Percentiles rank a stretch among this genome's conserved stretches.
Conservation (phyloP, 2,888 invertebrate species). For the Pterostichus madidus region DNA sequence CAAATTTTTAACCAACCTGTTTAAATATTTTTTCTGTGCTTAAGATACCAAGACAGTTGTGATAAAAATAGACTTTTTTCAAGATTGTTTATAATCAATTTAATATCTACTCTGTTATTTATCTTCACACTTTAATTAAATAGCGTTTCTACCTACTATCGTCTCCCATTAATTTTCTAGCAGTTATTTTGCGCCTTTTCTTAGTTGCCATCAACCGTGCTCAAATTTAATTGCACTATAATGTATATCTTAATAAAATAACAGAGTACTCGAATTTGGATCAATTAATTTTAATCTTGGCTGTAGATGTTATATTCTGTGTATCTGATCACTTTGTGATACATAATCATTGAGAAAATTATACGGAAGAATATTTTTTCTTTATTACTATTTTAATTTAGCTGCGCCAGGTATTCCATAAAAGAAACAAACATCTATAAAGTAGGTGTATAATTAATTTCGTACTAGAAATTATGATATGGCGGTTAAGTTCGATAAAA, state of each 20-base stretch:
- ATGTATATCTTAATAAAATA: conserved; percentile 40
- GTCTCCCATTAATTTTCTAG: not conserved
- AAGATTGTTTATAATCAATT: not conserved
- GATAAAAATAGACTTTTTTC: no score
- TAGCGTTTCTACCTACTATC: not conserved
- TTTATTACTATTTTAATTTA: no score
- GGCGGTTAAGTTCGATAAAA: no score
- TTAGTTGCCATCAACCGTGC: not conserved
- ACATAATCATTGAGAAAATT: no score
- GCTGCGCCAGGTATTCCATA: no score
- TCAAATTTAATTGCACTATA: conserved; percentile 25
- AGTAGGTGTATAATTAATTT: no score
- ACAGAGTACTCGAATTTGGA: conserved; percentile 3
- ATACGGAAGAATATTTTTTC: no score
- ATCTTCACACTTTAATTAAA: conserved; percentile 1
- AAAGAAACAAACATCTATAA: no score
- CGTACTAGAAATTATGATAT: no score
- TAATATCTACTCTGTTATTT: not conserved
- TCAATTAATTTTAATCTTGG: conserved; percentile 25
- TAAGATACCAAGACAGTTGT: no score
- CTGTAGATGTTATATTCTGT: not conserved
- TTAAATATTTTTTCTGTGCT: not conserved
- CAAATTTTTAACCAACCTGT: not conserved
- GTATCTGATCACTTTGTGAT: not conserved
- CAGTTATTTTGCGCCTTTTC: not conserved